Evolutionary conservation across 2,888 invertebrate genomes (phyloP), one percentile per base, ranked within the genome.

Genomic region (Polydrusus pterygomalis): DNA sequence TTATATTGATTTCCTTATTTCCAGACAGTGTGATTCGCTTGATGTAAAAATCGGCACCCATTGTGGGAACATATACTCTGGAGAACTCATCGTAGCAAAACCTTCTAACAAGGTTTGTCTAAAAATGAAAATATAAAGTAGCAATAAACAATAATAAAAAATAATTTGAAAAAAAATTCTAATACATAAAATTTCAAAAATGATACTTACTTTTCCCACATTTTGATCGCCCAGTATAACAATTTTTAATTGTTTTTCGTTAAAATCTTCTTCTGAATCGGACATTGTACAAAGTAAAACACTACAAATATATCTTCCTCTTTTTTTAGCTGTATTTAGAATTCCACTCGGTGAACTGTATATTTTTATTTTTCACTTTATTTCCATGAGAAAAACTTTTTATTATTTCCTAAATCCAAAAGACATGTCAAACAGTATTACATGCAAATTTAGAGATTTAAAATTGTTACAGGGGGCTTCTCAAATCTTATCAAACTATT

Each of bases 141-240:
- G n/a, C n/a, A n/a, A n/a, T n/a, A n/a, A n/a, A n/a, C n/a, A n/a
- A n/a, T n/a, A n/a, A n/a, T n/a, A n/a, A n/a, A n/a, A n/a, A n/a
- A n/a, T n/a, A n/a, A n/a, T n/a, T n/a, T n/a, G n/a, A n/a, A n/a
- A n/a, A n/a, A n/a, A n/a, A n/a, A n/a, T n/a, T n/a, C n/a, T n/a
- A n/a, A n/a, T n/a, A n/a, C n/a, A n/a, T n/a, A n/a, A n/a, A n/a
- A n/a, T n/a, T n/a, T n/a, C n/a, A n/a, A 13, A 11, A 40, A 40
- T 1, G 5, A n/a, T 13, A 77, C 79, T 90, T 89, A 95, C 95
- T 91, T 96, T 97, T 80, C 96, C 96, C 80, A 93, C 93, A 75
- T 91, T 90, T 65, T 94, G 91, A 86, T 96, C 95, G 38, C 96
- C 96, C 81, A 96, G 89, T 78, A 96, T 88, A 60, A 94, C 92